Evolutionary conservation across 1,140 invertebrate species (phyloP).

Genomic region (Nymphalis io): DNA sequence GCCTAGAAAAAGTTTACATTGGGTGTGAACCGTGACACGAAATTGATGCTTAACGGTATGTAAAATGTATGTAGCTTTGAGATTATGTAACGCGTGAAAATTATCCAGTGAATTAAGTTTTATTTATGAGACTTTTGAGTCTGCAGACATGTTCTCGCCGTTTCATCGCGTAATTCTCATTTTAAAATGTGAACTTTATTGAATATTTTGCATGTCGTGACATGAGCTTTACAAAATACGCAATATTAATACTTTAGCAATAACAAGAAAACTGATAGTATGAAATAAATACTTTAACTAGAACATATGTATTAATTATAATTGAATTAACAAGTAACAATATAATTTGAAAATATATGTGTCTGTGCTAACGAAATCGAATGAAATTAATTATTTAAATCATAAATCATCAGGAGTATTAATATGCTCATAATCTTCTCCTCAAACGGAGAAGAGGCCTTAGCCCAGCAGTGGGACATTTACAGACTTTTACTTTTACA

Average conservation of each 20-base stretch:
- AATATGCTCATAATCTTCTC: no score
- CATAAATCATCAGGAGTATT: no score
- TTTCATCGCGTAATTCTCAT: slow-evolving; percentile 3
- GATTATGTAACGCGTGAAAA: neutral
- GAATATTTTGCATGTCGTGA: neutral
- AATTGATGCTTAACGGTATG: slow-evolving; percentile 12
- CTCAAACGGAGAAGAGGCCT: no score
- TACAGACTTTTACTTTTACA: no score
- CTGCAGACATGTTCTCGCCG: neutral
- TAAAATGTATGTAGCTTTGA: neutral
- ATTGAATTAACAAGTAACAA: neutral
- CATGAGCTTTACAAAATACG: slow-evolving; percentile 21
- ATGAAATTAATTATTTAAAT: no score
- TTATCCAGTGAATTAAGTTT: neutral
- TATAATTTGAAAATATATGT: no score
- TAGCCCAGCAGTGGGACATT: no score
- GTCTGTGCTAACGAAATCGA: no score
- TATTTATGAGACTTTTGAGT: slow-evolving; percentile 1
- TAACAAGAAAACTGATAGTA: slow-evolving; percentile 11
- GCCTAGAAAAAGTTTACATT: slow-evolving; percentile 12
- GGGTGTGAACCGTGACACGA: slow-evolving; percentile 4
- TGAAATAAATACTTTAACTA: slow-evolving; percentile 17
- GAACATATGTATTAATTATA: neutral
- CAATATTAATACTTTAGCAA: slow-evolving; percentile 12
- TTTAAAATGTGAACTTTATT: slow-evolving; percentile 21